These are phyloP conservation scores for Calliopum simillimum DNA, from an alignment of 2,888 invertebrate species.

Conservation along the genomic window DNA sequence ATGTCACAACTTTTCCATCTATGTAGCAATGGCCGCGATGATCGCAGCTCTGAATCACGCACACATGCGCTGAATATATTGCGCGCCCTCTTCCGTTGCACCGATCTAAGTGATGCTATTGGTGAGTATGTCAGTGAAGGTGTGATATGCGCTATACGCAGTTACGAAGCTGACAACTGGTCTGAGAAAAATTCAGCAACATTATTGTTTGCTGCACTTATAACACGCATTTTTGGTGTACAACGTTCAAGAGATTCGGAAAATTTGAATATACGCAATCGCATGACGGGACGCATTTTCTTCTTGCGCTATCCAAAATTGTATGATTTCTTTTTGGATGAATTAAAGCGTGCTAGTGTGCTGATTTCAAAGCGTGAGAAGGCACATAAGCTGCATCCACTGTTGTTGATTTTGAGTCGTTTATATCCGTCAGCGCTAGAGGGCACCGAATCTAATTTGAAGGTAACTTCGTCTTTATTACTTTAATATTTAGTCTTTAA, in stretches of 20 bases:
- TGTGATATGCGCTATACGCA: conserved; percentile 77
- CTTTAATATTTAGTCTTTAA: background rate
- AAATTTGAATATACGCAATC: conserved; percentile 74
- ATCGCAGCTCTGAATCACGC: conserved; percentile 68
- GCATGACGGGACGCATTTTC: conserved; percentile 83
- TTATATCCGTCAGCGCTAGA: conserved; percentile 82
- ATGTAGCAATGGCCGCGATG: conserved; percentile 45
- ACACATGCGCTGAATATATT: conserved; percentile 90
- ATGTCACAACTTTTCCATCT: conserved; percentile 70
- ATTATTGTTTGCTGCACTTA: conserved; percentile 83
- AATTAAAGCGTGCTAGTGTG: conserved; percentile 61
- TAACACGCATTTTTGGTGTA: conserved; percentile 90
- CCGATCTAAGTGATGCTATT: conserved; percentile 79
- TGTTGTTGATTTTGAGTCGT: conserved; percentile 81
- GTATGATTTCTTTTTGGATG: conserved; percentile 71
- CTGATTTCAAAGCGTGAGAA: conserved; percentile 58
- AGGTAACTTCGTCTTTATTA: conserved; percentile 67
- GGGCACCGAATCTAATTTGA: conserved; percentile 75
- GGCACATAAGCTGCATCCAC: conserved; percentile 76
- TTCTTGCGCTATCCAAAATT: conserved; percentile 75
- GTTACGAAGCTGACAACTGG: conserved; percentile 83
- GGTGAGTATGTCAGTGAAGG: conserved; percentile 77
- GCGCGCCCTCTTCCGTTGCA: conserved; percentile 82
- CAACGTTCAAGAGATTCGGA: conserved; percentile 72
- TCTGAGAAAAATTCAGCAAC: conserved; percentile 88